Conservation (phyloP, 2,888 invertebrate species). For the Ernsta delagoae region DNA sequence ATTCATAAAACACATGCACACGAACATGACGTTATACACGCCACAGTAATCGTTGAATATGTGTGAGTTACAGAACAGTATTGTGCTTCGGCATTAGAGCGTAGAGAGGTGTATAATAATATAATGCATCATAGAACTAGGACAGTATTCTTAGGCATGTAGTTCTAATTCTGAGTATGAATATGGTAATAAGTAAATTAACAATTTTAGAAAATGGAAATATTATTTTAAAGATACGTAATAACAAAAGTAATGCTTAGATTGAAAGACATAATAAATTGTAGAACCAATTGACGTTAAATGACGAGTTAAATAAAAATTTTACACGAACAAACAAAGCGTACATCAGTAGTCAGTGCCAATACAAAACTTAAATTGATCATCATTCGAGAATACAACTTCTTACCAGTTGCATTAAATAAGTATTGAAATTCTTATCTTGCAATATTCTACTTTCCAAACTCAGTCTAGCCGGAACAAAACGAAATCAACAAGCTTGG, state of each 20-base stretch:
- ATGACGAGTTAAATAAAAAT: too few relatives aligned
- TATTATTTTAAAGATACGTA: too few relatives aligned
- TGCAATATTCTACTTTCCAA: constrained; percentile 19
- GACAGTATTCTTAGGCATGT: constrained; percentile 65
- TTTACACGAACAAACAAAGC: too few relatives aligned
- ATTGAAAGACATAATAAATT: too few relatives aligned
- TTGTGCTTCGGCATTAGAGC: constrained; percentile 79
- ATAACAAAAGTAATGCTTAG: too few relatives aligned
- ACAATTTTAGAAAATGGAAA: background rate
- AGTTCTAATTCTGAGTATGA: constrained; percentile 42
- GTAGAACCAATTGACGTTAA: too few relatives aligned
- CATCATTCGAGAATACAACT: too few relatives aligned
- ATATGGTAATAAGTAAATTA: background rate
- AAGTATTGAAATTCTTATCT: background rate
- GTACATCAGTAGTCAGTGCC: too few relatives aligned
- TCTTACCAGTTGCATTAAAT: background rate
- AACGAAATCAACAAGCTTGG: constrained; percentile 35
- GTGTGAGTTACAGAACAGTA: constrained; percentile 63
- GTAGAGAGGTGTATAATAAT: constrained; percentile 70
- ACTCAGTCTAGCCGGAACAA: constrained; percentile 13
- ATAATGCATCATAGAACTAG: constrained; percentile 77
- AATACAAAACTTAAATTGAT: too few relatives aligned
- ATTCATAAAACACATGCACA: constrained; percentile 41
- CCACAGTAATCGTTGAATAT: constrained; percentile 35
- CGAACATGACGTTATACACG: constrained; percentile 13